A percentile compares a stretch with the other conserved stretches of the same genome.
Conservation (phyloP, 2,797 vertebrate species). For the Scolopax bukidnonensis region DNA sequence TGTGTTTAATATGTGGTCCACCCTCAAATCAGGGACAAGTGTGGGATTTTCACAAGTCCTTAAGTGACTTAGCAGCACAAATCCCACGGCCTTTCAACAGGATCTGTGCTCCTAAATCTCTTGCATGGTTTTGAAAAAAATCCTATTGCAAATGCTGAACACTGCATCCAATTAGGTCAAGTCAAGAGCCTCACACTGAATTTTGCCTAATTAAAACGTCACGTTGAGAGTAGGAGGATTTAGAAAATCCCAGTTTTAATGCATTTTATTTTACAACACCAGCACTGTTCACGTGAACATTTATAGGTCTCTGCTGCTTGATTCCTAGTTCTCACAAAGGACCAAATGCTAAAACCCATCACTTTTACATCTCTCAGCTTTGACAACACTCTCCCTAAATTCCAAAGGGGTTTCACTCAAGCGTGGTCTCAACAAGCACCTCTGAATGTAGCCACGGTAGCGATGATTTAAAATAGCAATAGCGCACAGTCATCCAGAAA, state of each 20-base stretch:
- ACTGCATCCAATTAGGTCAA: neutral
- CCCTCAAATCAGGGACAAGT: conserved; percentile 45
- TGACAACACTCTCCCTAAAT: neutral
- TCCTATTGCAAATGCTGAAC: neutral
- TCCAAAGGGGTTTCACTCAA: neutral
- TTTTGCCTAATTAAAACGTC: neutral
- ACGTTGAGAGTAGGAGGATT: neutral
- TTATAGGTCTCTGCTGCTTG: neutral
- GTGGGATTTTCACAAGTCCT: conserved; percentile 62
- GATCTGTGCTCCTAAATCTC: conserved; percentile 47
- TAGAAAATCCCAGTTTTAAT: neutral
- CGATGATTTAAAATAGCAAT: neutral
- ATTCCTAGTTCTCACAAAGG: neutral
- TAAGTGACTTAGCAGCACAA: conserved; percentile 52
- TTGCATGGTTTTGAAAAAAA: neutral
- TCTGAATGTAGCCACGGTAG: neutral
- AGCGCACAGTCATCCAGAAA: neutral
- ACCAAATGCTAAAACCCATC: neutral
- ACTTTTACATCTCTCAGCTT: neutral
- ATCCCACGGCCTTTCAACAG: conserved; percentile 24
- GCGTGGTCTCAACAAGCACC: neutral
- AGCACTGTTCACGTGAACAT: neutral
- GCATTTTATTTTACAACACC: neutral
- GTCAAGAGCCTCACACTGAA: neutral
- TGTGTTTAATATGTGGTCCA: conserved; percentile 44